phyloP scores from a whole-genome alignment of 1,140 invertebrate species.

The Temnothorax nylanderi region DNA sequence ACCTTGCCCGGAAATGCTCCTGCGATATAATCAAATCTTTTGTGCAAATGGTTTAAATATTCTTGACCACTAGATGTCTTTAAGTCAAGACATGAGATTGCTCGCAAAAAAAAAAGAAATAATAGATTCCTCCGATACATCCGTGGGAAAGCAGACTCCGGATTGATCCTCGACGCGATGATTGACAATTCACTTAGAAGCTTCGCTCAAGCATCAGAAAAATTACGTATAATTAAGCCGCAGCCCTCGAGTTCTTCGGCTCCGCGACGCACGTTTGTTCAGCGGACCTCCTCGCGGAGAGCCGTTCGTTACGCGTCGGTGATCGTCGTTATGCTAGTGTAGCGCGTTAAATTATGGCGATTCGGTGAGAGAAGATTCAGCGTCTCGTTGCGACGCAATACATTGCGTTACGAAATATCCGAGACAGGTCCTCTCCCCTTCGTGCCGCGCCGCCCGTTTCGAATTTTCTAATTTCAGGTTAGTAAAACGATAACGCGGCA shows the following conservation, averaged over 20 bases:
- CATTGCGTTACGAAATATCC: neutral
- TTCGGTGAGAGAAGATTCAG: slow-evolving; percentile 12
- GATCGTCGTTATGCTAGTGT: slow-evolving; percentile 25
- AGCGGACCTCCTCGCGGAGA: slow-evolving; percentile 3
- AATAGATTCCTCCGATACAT: neutral
- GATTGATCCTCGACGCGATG: neutral
- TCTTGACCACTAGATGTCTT: too few relatives aligned
- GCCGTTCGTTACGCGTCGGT: slow-evolving; percentile 6
- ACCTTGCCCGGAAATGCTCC: neutral
- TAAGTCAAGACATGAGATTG: too few relatives aligned
- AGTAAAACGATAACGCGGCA: slow-evolving; percentile 57
- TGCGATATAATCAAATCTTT: neutral
- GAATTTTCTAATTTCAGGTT: slow-evolving; percentile 44
- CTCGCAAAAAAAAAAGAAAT: neutral
- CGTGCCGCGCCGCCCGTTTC: neutral
- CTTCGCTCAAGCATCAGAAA: neutral
- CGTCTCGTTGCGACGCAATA: neutral
- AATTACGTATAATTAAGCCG: slow-evolving; percentile 22
- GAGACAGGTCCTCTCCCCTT: neutral
- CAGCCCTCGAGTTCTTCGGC: neutral
- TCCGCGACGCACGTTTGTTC: slow-evolving; percentile 15
- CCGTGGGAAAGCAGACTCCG: neutral
- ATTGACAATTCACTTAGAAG: neutral
- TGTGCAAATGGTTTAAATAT: neutral
- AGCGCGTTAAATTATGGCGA: slow-evolving; percentile 17